Base-by-base conservation (phyloP, 2,888 invertebrate genomes). In the Harmothoe impar region DNA sequence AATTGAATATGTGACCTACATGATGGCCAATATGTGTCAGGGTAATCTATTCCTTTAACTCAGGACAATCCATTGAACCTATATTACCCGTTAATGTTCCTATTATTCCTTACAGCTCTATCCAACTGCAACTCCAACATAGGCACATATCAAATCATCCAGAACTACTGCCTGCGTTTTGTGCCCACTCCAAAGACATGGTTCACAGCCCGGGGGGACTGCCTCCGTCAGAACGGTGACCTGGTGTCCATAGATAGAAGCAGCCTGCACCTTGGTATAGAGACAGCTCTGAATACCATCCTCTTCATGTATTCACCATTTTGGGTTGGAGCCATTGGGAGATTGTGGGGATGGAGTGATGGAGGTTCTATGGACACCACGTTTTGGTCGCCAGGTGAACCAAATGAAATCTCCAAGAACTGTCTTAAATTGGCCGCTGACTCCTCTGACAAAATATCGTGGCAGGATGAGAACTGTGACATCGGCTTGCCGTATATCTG, bases 251-350 rank as follows among this genome's bases (percentile, higher is more conserved):
- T 43, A 23, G 29, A 84, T 12, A 33, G 43, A 10, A 17, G 29
- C 15, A 25, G 12, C 29, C 84, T 84, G 23, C 84, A 84, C 33
- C 5, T 20, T 43, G 84, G 51, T 0, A 84, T 84, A 3, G 84
- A 35, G 51, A 51, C 20, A 31, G 15, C 29, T 15, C 84, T 84
- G 35, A n/a, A 33, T 25, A 35, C 20, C 10, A 10, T 84, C 5
- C n/a, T 23, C 43, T 84, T 43, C 33, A 84, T 51, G 72, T 29
- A 25, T 23, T 35, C 84, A 33, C 51, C 84, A 35, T 51, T 84
- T 20, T 84, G 84, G 84, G 84, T 84, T 3, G 84, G 84, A 17
- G 84, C 84, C 23, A 43, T 25, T 12, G 51, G 35, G 35, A 33
- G 84, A 43, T 15, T 84, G 10, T 84, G 84, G 84, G 33, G 17